These are phyloP conservation scores for Diaphora mendica DNA, from an alignment of 2,888 invertebrate genomes.

Conservation along the genomic window DNA sequence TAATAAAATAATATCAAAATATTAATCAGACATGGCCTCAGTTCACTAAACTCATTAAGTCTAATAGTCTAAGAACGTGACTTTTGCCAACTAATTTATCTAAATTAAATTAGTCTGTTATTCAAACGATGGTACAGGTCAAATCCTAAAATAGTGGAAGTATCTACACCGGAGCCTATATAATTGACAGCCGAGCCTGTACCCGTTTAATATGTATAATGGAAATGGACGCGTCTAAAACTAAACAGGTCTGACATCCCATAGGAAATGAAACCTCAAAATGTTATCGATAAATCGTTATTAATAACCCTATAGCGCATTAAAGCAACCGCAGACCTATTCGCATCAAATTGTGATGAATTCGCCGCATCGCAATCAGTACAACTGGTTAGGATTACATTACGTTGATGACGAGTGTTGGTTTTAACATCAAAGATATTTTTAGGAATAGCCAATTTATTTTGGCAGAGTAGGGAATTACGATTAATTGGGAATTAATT, in stretches of 20 bases:
- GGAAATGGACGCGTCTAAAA: neutral
- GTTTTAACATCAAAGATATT: neutral
- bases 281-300: conserved; percentile 21
- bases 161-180: neutral
- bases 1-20: too few relatives aligned
- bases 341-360: conserved; percentile 42
- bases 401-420: neutral
- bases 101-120: neutral
- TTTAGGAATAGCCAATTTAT: neutral
- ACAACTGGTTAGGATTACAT: neutral
- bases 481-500: neutral
- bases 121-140: neutral
- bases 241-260: conserved; percentile 10
- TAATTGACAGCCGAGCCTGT: neutral
- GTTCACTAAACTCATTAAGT: neutral
- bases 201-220: neutral
- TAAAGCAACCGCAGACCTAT: conserved; percentile 32
- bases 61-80: neutral
- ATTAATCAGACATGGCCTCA: too few relatives aligned
- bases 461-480: neutral
- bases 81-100: neutral
- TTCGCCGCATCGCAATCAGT: conserved; percentile 28
- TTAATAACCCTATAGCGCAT: conserved; percentile 28
- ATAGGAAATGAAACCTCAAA: conserved; percentile 15
- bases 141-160: neutral